Conservation (phyloP, 2,797 vertebrate genomes). For the Coreius guichenoti region DNA sequence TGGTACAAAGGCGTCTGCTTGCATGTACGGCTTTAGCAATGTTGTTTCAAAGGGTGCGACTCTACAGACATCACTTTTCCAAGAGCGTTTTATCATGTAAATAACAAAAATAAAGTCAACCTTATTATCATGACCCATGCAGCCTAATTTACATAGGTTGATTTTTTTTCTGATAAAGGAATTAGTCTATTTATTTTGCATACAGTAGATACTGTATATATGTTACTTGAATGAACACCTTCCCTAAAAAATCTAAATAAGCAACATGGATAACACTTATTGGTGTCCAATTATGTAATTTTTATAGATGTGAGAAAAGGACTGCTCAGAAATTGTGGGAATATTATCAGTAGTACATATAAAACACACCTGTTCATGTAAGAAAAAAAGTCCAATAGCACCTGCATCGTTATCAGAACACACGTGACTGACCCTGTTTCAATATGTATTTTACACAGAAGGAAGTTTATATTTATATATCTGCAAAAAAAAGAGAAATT, state of each 20-base stretch:
- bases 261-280: neutral
- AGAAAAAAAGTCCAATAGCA: neutral
- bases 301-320: neutral
- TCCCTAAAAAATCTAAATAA: neutral
- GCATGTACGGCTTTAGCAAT: neutral
- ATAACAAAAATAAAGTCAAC: neutral
- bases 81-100: neutral
- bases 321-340: slow-evolving; percentile 11
- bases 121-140: neutral
- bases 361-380: slow-evolving; percentile 15
- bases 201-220: neutral
- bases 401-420: slow-evolving; percentile 3
- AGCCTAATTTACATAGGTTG: neutral
- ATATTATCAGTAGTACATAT: neutral
- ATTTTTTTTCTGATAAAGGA: neutral
- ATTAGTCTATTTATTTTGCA: neutral
- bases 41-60: neutral
- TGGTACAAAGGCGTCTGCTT: neutral
- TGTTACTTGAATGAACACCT: neutral
- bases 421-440: neutral
- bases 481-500: neutral
- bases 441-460: neutral
- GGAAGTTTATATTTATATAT: neutral
- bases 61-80: neutral
- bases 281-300: no score